Conservation (phyloP, 2,888 invertebrate genomes). For the Ophion obscuratus region DNA sequence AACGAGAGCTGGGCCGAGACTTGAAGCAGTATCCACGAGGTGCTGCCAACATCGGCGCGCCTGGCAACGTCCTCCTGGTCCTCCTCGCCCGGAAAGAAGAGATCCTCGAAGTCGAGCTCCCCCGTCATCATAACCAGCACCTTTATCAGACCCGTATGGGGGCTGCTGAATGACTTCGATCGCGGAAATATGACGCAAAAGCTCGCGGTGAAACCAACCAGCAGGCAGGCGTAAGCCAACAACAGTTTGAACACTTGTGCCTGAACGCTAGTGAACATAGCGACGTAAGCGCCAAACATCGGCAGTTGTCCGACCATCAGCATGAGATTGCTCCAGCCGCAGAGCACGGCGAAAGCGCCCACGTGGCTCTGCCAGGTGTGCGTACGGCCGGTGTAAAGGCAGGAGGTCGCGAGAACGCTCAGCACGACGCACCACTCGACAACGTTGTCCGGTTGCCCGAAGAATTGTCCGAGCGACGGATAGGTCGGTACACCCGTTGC, state of each 20-base stretch:
- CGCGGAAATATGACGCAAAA: constrained; percentile 95
- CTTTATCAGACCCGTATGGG: constrained; percentile 93
- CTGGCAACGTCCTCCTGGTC: constrained; percentile 90
- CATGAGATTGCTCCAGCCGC: constrained; percentile 96
- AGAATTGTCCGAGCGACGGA: constrained; percentile 92
- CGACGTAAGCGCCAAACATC: constrained; percentile 94
- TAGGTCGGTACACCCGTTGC: constrained; percentile 93
- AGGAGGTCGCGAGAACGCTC: constrained; percentile 93
- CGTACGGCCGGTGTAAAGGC: constrained; percentile 90
- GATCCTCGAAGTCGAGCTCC: constrained; percentile 91
- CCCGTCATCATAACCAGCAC: constrained; percentile 96
- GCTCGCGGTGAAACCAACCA: constrained; percentile 94
- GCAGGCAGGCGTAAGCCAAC: constrained; percentile 92
- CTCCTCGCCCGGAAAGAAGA: constrained; percentile 87
- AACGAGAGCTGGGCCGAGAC: constrained; percentile 93
- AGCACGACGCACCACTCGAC: constrained; percentile 95
- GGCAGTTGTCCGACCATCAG: constrained; percentile 95
- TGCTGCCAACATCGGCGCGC: constrained; percentile 74
- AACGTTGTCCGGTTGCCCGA: constrained; percentile 93
- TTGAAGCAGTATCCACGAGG: constrained; percentile 87
- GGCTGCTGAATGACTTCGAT: constrained; percentile 92
- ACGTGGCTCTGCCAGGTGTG: constrained; percentile 95
- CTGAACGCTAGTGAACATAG: constrained; percentile 95
- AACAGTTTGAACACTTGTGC: constrained; percentile 94
- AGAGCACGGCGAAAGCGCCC: constrained; percentile 93